Conservation (phyloP, 2,797 vertebrate species). For the Hirundo rustica region DNA sequence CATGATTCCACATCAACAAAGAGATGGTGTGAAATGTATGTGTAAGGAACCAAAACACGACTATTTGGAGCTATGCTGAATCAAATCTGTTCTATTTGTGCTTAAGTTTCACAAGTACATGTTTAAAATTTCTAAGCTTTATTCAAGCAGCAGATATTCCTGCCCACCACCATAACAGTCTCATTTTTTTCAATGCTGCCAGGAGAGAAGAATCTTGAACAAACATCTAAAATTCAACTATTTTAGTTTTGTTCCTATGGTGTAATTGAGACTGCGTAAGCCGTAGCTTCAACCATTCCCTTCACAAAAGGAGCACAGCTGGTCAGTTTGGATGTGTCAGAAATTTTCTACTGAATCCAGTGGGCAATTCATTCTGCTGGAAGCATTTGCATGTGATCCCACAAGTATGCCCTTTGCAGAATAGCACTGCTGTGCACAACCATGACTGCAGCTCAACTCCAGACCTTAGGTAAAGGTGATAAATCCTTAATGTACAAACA, state of each 20-base stretch:
- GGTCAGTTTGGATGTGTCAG: background rate
- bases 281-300: background rate
- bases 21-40: background rate
- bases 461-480: background rate
- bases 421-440: background rate
- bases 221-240: conserved; percentile 3
- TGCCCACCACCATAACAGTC: background rate
- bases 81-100: conserved; percentile 22
- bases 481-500: background rate
- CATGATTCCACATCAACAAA: background rate
- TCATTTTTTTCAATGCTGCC: background rate
- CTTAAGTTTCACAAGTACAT: conserved; percentile 27
- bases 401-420: background rate
- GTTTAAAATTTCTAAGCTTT: conserved; percentile 21
- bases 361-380: background rate
- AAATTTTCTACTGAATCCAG: background rate
- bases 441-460: background rate
- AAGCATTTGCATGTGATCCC: background rate
- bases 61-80: background rate
- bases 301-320: background rate
- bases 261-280: background rate
- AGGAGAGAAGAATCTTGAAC: background rate
- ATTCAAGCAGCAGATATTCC: background rate
- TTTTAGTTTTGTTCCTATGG: conserved; percentile 3
- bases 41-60: background rate